Conservation (phyloP, 2,113 vertebrate genomes). For the Corythaixoides concolor region DNA sequence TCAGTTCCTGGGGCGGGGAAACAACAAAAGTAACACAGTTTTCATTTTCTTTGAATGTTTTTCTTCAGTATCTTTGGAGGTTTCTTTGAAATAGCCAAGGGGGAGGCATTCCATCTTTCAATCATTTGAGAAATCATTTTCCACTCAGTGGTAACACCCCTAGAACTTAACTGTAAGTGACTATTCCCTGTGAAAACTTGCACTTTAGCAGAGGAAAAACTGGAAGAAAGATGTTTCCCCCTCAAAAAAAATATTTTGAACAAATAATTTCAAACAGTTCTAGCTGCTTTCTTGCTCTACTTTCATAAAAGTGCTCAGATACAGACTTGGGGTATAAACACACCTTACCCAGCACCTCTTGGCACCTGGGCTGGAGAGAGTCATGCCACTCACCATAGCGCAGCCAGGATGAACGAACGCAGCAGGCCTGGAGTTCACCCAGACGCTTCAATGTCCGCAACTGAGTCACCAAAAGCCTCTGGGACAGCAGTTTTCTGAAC, state of each 20-base stretch:
- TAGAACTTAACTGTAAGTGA: not conserved
- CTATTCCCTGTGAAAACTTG: not conserved
- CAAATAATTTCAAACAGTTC: not conserved
- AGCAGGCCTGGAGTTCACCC: not conserved
- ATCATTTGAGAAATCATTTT: not conserved
- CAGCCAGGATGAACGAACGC: not conserved
- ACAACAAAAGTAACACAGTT: not conserved
- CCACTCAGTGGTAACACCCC: not conserved
- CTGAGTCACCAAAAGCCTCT: not conserved
- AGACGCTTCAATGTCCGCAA: not conserved
- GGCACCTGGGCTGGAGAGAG: not conserved
- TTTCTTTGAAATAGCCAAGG: not conserved
- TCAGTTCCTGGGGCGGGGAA: fast-evolving
- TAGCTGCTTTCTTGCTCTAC: not conserved
- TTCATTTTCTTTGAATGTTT: not conserved
- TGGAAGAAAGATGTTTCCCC: not conserved
- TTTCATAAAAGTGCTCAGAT: not conserved
- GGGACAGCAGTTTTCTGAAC: not conserved
- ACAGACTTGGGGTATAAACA: not conserved
- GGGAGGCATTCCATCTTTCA: not conserved
- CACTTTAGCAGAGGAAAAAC: not conserved
- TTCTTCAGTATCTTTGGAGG: not conserved
- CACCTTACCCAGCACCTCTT: not conserved
- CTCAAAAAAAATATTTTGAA: not conserved
- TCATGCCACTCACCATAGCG: not conserved